Percentiles rank a stretch among this genome's conserved stretches.
phyloP scores from a whole-genome alignment of 2,888 invertebrate species.

The Lepidonotus clava region DNA sequence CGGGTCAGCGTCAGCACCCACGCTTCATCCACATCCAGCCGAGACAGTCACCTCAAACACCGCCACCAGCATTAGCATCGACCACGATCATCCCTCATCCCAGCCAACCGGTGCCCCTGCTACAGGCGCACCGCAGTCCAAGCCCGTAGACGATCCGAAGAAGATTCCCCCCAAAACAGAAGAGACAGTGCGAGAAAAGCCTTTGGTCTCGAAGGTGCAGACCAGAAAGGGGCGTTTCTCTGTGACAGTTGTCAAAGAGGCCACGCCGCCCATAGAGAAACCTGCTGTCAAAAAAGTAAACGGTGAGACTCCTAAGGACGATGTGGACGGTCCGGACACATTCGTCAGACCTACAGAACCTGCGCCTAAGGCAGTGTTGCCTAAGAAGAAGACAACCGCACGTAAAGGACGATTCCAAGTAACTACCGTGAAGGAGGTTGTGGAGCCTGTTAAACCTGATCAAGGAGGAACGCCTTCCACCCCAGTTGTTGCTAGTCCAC shows the following conservation, averaged over 20 bases:
- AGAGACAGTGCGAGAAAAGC: too few relatives aligned
- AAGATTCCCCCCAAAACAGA: constrained; percentile 33
- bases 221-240: constrained; percentile 59
- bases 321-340: neutral
- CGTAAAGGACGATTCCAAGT: constrained; percentile 55
- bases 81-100: neutral
- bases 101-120: neutral
- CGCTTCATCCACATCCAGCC: neutral
- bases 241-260: constrained; percentile 60
- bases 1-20: constrained; percentile 7
- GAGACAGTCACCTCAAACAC: neutral
- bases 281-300: neutral
- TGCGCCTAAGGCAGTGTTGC: neutral
- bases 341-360: neutral
- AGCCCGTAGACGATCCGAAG: neutral
- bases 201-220: too few relatives aligned
- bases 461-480: neutral
- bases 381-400: neutral
- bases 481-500: constrained; percentile 19
- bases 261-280: constrained; percentile 46
- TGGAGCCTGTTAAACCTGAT: neutral
- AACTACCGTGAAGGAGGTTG: constrained; percentile 53
- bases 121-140: neutral
- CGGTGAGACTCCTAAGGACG: neutral
- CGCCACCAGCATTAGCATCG: neutral